phyloP scores from a whole-genome alignment of 2,888 invertebrate species.

The Gandaritis pyraliata region DNA sequence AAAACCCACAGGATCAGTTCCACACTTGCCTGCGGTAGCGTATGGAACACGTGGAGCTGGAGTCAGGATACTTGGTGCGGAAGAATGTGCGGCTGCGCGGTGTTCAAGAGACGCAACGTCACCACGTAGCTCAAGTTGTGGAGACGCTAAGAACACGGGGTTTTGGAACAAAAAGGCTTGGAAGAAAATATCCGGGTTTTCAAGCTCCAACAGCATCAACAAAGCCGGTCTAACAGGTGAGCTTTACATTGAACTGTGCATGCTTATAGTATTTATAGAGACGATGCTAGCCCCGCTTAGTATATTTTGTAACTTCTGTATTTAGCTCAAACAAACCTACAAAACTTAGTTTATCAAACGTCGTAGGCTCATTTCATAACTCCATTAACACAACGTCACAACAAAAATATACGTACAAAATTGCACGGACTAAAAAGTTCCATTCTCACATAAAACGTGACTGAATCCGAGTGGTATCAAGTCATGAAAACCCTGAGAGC shows the following conservation, averaged over 20 bases:
- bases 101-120: conserved; percentile 72
- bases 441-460: conserved; percentile 68
- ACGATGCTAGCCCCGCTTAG: conserved; percentile 37
- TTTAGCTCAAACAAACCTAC: conserved; percentile 67
- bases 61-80: conserved; percentile 76
- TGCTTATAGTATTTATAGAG: conserved; percentile 25
- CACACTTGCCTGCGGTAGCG: conserved; percentile 80
- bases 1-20: conserved; percentile 79
- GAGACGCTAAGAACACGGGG: conserved; percentile 79
- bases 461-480: conserved; percentile 71
- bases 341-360: conserved; percentile 50
- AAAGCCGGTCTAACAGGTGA: conserved; percentile 88
- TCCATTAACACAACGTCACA: conserved; percentile 49
- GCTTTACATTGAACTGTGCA: conserved; percentile 52
- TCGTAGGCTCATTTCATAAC: conserved; percentile 54
- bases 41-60: conserved; percentile 81
- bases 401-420: conserved; percentile 52
- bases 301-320: conserved; percentile 57
- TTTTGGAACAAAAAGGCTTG: conserved; percentile 92
- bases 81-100: conserved; percentile 70
- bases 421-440: conserved; percentile 60
- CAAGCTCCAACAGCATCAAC: conserved; percentile 88
- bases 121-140: conserved; percentile 78
- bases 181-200: conserved; percentile 90
- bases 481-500: conserved; percentile 72